These are phyloP conservation scores for Elephas maximus DNA, from an alignment of 2,113 vertebrate genomes.

Conservation along the genomic window DNA sequence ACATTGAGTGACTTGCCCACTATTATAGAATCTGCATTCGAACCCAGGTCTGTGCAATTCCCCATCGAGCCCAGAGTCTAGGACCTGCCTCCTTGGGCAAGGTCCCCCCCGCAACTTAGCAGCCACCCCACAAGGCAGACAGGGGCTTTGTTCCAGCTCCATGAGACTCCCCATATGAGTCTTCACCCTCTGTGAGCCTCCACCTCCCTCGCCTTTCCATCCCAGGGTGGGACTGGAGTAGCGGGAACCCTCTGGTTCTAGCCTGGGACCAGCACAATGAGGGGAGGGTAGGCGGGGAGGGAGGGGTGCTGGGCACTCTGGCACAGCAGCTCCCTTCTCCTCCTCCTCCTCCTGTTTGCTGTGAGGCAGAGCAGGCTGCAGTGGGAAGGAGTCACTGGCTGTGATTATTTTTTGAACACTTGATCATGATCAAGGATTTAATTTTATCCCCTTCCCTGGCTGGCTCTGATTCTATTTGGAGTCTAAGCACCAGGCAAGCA, in stretches of 20 bases:
- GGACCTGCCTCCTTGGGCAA: background rate
- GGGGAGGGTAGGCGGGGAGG: accelerated
- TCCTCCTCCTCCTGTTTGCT: background rate
- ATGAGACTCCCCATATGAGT: background rate
- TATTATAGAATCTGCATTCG: background rate
- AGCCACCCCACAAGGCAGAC: too few species aligned
- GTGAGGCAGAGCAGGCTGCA: background rate
- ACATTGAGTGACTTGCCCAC: background rate
- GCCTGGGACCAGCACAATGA: background rate
- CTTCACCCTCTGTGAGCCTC: background rate
- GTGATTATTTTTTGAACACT: conserved; percentile 71
- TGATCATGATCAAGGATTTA: conserved; percentile 80
- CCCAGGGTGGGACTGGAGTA: background rate
- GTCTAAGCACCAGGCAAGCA: background rate
- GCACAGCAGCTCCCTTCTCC: background rate
- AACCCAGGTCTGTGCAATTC: background rate
- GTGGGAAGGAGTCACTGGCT: conserved; percentile 60
- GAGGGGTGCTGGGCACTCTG: background rate
- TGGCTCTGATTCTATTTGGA: conserved; percentile 73
- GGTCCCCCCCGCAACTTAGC: accelerated
- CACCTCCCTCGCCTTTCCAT: background rate
- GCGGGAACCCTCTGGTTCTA: background rate
- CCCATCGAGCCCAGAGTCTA: background rate
- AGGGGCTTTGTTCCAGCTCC: background rate
- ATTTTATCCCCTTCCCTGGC: conserved; percentile 78